These are phyloP conservation scores for Eupleurogrammus muticus DNA, from an alignment of 2,797 vertebrate genomes.

Conservation along the genomic window DNA sequence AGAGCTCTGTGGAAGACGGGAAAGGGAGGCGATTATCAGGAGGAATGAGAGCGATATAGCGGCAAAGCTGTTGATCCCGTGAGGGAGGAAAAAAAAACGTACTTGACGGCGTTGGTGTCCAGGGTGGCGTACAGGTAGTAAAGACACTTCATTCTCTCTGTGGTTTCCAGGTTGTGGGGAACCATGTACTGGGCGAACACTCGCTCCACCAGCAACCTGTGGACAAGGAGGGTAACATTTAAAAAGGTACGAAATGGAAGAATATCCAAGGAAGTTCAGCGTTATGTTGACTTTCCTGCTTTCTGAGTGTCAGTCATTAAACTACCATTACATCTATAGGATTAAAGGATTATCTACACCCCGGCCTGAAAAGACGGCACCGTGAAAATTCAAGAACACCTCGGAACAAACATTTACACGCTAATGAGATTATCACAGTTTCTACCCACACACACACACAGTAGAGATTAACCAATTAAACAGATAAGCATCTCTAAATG, in stretches of 20 bases:
- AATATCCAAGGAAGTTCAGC: neutral
- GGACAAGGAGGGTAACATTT: neutral
- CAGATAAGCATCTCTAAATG: neutral
- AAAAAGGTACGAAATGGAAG: neutral
- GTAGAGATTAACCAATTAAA: neutral
- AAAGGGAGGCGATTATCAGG: neutral
- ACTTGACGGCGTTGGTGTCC: constrained; percentile 97
- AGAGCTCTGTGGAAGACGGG: constrained; percentile 84
- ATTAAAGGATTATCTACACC: constrained; percentile 19
- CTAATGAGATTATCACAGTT: neutral
- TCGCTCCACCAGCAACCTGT: constrained; percentile 94
- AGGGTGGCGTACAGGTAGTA: constrained; percentile 97
- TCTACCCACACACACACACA: constrained; percentile 17
- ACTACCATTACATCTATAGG: neutral
- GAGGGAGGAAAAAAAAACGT: constrained; percentile 63
- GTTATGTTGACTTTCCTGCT: neutral
- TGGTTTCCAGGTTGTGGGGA: constrained; percentile 95
- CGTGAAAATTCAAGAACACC: neutral
- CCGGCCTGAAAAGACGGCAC: neutral
- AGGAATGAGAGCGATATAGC: neutral
- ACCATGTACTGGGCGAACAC: constrained; percentile 99
- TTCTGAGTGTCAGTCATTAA: neutral
- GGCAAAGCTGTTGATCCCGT: too few species aligned
- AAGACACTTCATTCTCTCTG: constrained; percentile 97
- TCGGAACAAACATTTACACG: neutral